These are phyloP conservation scores for Xerus rutilus DNA, from an alignment of 2,797 vertebrate genomes.

Conservation along the genomic window DNA sequence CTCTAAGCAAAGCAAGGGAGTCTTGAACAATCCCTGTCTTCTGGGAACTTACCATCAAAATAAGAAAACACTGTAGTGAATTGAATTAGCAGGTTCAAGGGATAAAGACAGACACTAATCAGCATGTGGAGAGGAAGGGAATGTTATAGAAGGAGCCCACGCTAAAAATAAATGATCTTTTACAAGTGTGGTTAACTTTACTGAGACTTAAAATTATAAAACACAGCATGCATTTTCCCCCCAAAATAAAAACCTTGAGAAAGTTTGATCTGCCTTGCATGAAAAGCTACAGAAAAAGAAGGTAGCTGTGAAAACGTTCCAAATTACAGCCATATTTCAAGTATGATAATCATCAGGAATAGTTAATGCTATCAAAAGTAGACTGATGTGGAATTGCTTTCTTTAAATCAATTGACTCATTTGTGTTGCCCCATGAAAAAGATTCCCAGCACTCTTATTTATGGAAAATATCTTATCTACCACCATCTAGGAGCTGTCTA, in stretches of 20 bases:
- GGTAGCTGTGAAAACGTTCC: conserved; percentile 74
- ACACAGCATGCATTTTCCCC: neutral
- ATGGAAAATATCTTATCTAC: conserved; percentile 69
- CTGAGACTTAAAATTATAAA: conserved; percentile 70
- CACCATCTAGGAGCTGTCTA: conserved; percentile 57
- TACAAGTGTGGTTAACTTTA: conserved; percentile 71
- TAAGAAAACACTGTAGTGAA: neutral
- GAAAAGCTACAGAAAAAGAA: conserved; percentile 60
- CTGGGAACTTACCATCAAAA: neutral
- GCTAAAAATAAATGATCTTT: conserved; percentile 69
- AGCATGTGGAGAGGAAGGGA: neutral
- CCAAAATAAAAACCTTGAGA: conserved; percentile 68
- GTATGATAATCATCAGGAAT: conserved; percentile 66
- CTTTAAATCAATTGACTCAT: conserved; percentile 70
- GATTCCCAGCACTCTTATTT: conserved; percentile 61
- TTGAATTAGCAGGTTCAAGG: neutral
- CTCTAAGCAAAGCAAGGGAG: neutral
- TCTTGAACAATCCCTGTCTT: neutral
- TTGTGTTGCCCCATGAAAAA: conserved; percentile 67
- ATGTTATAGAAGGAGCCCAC: conserved; percentile 37
- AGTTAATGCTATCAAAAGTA: conserved; percentile 75
- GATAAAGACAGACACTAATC: conserved; percentile 5
- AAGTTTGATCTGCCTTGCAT: conserved; percentile 67
- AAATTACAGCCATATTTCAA: conserved; percentile 77
- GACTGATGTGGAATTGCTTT: conserved; percentile 63